Evolutionary conservation across 2,888 invertebrate species (phyloP).

Genomic region (Emmelina monodactyla): DNA sequence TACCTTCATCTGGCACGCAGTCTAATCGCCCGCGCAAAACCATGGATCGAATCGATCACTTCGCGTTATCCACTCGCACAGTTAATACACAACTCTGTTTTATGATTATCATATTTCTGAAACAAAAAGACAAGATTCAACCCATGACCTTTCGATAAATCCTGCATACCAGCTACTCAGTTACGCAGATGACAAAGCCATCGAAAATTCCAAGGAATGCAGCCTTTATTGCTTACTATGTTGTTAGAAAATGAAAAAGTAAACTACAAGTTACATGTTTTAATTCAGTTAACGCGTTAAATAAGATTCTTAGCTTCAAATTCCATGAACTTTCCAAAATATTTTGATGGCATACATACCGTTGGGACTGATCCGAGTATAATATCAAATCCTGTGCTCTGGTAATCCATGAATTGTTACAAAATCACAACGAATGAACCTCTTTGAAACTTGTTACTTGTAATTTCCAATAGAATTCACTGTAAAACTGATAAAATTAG

Average conservation of each 20-base stretch:
- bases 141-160: conserved; percentile 61
- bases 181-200: conserved; percentile 63
- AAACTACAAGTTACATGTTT: not conserved
- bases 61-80: conserved; percentile 6
- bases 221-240: no score
- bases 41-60: conserved; percentile 47
- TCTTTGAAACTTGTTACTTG: no score
- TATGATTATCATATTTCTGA: conserved; percentile 31
- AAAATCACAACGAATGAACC: no score
- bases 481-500: not conserved
- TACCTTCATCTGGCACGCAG: conserved; percentile 64
- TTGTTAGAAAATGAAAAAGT: no score
- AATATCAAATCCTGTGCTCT: no score
- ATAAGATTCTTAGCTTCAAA: no score
- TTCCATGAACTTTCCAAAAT: conserved; percentile 58
- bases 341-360: conserved; percentile 68
- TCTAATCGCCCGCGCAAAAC: conserved; percentile 69
- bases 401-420: no score
- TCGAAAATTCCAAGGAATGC: conserved; percentile 27
- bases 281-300: not conserved
- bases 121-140: conserved; percentile 50
- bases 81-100: not conserved
- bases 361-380: no score
- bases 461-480: not conserved
- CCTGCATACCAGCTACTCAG: conserved; percentile 43